Evolutionary conservation across 2,888 invertebrate species (phyloP), one percentile per base, ranked within the genome.

Genomic region (Calameuta pallipes): DNA sequence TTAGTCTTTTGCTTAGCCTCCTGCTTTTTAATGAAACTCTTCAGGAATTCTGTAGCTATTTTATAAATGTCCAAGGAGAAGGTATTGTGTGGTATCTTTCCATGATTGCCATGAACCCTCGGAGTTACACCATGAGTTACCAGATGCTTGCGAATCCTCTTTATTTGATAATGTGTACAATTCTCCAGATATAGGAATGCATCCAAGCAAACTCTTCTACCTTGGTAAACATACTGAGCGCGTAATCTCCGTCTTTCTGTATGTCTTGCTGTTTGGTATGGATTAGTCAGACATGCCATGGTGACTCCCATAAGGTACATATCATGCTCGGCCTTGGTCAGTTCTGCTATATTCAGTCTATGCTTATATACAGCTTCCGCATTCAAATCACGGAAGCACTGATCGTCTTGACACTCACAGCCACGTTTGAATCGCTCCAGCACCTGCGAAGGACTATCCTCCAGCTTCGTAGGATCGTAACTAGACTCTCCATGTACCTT

Each of bases 301-400:
- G 96, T 96, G 41, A 96, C 95, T n/a, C 96, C 96, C 96, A 96
- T 96, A 85, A 96, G 92, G 89, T 96, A 96, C 96, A 96, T 96
- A 90, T 96, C 96, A 90, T 96, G 96, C 90, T 96, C 96, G 78
- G 95, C 95, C 91, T 96, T 96, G 0, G 96, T 96, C 80, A 96
- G 89, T 90, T 96, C 96, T 0, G 96, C 96, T 80, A 96, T 96
- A 86, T 96, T 96, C 69, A 96, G 92, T 83, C 96, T 92, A 89
- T 96, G 96, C 75, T 94, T 94, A 88, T 95, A 96, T 1, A 96
- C 96, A 85, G 94, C 94, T 85, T 96, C 96, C 0, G 96, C 94
- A 89, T 95, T 95, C 37, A 96, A 92, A n/a, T 95, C 95, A 78
- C 94, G 93, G 87, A 96, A 96, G 88, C 96, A 96, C 86, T 95